Evolutionary conservation across 2,888 invertebrate species (phyloP), one percentile per base, ranked within the genome.

Genomic region (Zhuqinia jingwanae): DNA sequence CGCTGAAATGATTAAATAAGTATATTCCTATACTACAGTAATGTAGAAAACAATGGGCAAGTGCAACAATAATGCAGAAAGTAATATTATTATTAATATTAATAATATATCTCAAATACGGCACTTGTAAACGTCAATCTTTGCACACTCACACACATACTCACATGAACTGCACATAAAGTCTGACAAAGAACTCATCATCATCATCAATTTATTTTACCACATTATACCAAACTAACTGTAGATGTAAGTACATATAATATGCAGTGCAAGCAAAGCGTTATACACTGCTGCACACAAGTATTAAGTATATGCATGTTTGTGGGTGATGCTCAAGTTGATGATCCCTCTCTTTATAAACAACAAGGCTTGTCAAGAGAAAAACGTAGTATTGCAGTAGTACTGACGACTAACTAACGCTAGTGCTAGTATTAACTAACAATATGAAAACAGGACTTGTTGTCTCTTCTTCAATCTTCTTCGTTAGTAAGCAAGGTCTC

Each of bases 401-500:
- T n/a, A n/a, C n/a, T n/a, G n/a, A n/a, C n/a, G n/a, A n/a, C n/a
- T n/a, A n/a, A n/a, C n/a, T n/a, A n/a, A n/a, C n/a, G n/a, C n/a
- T n/a, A n/a, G n/a, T n/a, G n/a, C n/a, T n/a, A n/a, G n/a, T n/a
- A n/a, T n/a, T n/a, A n/a, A n/a, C n/a, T n/a, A n/a, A n/a, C n/a
- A n/a, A n/a, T n/a, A 53, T 75, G n/a, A 53, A 75, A 75, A 75
- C 73, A 75, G 73, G 73, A 75, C 73, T 75, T 75, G n/a, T n/a
- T n/a, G 73, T 75, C 73, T 50, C 73, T n/a, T 50, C 70, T 70
- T 70, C 47, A 70, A 70, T 47, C 70, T 53, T 20, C 73, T 75
- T 75, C 73, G 50, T 27, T 75, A 53, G 47, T 25, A 42, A 36
- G n/a, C 50, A 8, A 27, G 27, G n/a, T 27, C 53, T 75, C n/a